phyloP scores from a whole-genome alignment of 2,888 invertebrate species.

The Acanthosepion esculentum region DNA sequence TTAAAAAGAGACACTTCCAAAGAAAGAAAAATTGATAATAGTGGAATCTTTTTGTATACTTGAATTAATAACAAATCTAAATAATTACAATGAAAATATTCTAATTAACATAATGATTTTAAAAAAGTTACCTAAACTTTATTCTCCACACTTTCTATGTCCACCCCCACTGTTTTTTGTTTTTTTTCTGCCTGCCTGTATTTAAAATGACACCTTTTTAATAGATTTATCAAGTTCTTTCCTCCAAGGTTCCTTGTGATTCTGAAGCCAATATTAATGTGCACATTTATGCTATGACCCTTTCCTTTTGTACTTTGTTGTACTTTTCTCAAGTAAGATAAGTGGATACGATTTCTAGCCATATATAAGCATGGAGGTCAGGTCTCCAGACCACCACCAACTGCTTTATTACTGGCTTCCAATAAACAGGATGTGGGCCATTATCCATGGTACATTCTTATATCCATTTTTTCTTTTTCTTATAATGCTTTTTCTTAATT shows the following conservation, averaged over 20 bases:
- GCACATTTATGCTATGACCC: conserved; percentile 9
- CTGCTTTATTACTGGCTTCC: neutral
- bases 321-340: neutral
- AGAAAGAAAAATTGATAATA: no score
- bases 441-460: neutral
- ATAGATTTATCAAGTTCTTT: conserved; percentile 1
- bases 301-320: neutral
- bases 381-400: neutral
- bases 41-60: no score
- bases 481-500: neutral
- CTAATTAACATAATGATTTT: no score
- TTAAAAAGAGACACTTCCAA: no score
- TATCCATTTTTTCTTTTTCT: conserved; percentile 2
- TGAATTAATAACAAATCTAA: no score
- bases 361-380: neutral
- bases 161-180: neutral
- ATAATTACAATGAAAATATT: no score
- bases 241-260: neutral
- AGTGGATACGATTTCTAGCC: conserved; percentile 10
- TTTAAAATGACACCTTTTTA: conserved; percentile 1
- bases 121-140: no score
- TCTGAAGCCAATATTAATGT: neutral
- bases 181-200: neutral
- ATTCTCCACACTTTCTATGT: neutral
- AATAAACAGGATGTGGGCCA: neutral